Conservation (phyloP, 2,113 vertebrate species). For the Nesogale talazaci region DNA sequence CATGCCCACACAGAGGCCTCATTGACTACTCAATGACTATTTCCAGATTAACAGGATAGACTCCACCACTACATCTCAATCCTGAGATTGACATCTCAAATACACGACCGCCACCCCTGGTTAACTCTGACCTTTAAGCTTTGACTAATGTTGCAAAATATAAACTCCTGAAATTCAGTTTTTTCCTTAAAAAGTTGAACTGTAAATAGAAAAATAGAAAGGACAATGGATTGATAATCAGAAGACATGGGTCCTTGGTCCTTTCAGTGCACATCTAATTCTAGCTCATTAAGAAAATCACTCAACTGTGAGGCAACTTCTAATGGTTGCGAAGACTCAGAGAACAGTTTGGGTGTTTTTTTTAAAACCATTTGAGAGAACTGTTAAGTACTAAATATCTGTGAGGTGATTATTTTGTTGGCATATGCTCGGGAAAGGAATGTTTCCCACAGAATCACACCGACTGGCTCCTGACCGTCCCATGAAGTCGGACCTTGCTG, state of each 20-base stretch:
- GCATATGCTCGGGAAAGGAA: rapidly evolving
- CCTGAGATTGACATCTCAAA: too few species aligned
- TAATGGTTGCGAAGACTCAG: not conserved
- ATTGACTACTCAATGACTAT: too few species aligned
- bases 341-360: too few species aligned
- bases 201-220: not conserved
- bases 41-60: too few species aligned
- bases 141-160: not conserved
- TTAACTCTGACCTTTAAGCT: conserved; percentile 14
- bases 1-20: too few species aligned
- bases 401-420: not conserved
- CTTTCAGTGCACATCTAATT: not conserved
- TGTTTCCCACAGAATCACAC: not conserved
- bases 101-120: too few species aligned
- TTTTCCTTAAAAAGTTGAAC: not conserved
- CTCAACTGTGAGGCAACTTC: not conserved
- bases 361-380: too few species aligned
- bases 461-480: not conserved
- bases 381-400: not conserved
- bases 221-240: not conserved
- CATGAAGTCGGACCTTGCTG: too few species aligned
- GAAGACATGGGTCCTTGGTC: not conserved
- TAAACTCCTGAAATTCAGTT: not conserved
- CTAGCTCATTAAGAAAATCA: not conserved
- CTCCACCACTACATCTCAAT: too few species aligned